Base-by-base conservation (phyloP, 2,797 vertebrate species). In the Tiaroga cobitis region DNA sequence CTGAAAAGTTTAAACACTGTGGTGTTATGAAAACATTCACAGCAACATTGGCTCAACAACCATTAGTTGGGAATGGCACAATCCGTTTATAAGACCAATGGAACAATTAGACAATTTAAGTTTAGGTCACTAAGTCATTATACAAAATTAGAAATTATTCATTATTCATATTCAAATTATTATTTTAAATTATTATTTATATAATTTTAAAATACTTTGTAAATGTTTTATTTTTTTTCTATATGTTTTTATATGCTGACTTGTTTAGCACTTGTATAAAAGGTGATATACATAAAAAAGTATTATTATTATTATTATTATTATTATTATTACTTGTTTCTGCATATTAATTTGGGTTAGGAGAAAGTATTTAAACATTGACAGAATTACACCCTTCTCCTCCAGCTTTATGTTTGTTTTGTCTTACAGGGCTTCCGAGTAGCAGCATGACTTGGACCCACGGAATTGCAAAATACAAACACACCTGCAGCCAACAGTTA, bases 401-500 rank as follows among this genome's bases (percentile, higher is more conserved):
- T 68, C 26, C 26, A 51, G 29, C 70, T 77, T 86, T 51, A 63
- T 68, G 77, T 84, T 74, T 84, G 24, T 72, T 86, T 74, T 85
- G n/a, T 81, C n/a, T 81, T 81, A 72, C 72, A 79, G 78, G 72
- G 29, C 39, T 68, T 88, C 81, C 39, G 61, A 83, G 61, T 86
- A 85, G n/a, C 7, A 78, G n/a, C 41, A 65, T 87, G 65, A 87
- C 24, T 83, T 69, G 80, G 68, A 82, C 68, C 51, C 73, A 59
- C 43, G 6, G 49, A 61, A 67, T 63, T 83, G 74, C 81, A 78
- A 72, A 85, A 79, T 83, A 72, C 32, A 78, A 77, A 83, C 79
- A 70, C 83, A 87, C 73, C 83, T 82, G 72, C 69, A 54, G 67
- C 63, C 84, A 86, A 72, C 72, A 83, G 81, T 61, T 72, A 81